Evolutionary conservation across 2,888 invertebrate genomes (phyloP).

Genomic region (Nephrotoma flavescens): DNA sequence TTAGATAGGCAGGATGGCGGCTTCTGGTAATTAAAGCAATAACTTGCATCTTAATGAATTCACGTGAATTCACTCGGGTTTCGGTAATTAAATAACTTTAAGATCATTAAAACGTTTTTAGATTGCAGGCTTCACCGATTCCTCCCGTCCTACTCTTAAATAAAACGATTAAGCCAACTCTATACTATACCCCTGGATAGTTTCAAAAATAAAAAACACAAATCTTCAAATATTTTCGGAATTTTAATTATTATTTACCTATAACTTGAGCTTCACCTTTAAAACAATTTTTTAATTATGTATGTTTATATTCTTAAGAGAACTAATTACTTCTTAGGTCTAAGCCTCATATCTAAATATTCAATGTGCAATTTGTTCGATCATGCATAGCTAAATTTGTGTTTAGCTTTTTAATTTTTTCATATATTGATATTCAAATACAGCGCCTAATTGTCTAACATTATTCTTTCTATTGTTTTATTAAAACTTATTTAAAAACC

Average conservation of each 20-base stretch:
- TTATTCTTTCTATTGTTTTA: background rate
- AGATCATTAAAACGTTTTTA: background rate
- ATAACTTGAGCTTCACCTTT: background rate
- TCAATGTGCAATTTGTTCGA: background rate
- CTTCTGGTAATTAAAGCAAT: too few relatives aligned
- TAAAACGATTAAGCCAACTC: background rate
- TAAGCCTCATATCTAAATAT: background rate
- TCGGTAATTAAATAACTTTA: background rate
- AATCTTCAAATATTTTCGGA: background rate
- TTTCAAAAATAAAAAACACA: background rate
- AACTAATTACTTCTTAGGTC: background rate
- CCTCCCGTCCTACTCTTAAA: background rate
- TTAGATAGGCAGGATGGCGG: too few relatives aligned
- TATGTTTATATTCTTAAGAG: background rate
- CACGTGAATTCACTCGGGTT: background rate
- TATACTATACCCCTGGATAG: background rate
- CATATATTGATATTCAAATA: background rate
- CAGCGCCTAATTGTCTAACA: background rate
- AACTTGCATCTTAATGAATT: too few relatives aligned
- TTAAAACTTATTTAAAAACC: background rate
- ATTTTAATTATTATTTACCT: background rate
- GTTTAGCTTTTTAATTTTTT: background rate
- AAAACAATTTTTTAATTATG: background rate
- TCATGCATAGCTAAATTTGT: background rate
- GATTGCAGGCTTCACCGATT: background rate